A percentile compares a stretch with the other conserved stretches of the same genome.
These are phyloP conservation scores for Drosophila prosaltans DNA, from an alignment of 1,140 invertebrate species.

Conservation along the genomic window DNA sequence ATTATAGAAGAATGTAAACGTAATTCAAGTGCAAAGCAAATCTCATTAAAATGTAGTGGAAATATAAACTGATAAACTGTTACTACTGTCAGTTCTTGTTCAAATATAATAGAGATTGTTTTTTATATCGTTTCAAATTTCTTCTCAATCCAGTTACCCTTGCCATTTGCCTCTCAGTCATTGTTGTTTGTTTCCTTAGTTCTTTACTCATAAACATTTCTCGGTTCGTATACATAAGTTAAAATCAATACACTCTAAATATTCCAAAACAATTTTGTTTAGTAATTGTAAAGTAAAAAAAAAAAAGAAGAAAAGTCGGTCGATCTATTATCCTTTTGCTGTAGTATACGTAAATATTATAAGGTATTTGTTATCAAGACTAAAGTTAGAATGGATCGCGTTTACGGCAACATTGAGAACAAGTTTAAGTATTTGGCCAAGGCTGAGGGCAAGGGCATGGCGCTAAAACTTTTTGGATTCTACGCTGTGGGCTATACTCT, in stretches of 20 bases:
- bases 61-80: no score
- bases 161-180: not conserved
- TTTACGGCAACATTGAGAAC: slow-evolving; percentile 49
- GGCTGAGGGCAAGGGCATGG: slow-evolving; percentile 57
- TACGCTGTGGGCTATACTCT: slow-evolving; percentile 68
- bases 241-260: not conserved
- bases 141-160: not conserved
- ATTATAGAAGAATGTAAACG: not conserved
- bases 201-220: not conserved
- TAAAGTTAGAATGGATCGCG: slow-evolving; percentile 46
- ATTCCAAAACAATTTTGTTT: not conserved
- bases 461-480: slow-evolving; percentile 65
- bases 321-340: not conserved
- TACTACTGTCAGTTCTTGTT: no score
- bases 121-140: not conserved
- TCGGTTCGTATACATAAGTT: not conserved
- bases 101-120: not conserved
- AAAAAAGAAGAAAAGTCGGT: no score
- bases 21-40: no score
- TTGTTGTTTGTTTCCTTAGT: not conserved
- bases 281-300: not conserved
- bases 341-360: not conserved
- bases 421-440: slow-evolving; percentile 49
- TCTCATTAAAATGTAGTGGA: no score
- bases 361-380: not conserved